Conservation (phyloP, 92 coral and sea anemone species). For the Meandrina meandrites region DNA sequence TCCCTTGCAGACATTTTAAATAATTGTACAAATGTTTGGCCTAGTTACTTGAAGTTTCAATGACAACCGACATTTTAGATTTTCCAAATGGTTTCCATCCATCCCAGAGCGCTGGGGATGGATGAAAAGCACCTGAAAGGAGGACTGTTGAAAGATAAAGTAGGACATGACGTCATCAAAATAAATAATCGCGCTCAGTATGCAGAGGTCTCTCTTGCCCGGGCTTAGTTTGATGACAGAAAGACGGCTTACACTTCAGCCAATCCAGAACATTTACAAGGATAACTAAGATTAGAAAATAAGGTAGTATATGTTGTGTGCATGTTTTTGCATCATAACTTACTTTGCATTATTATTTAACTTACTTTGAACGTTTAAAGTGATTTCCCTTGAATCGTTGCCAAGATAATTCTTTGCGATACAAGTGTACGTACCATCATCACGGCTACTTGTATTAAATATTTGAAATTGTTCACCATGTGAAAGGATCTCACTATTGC, state of each 20-base stretch:
- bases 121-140: neutral
- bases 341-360: neutral
- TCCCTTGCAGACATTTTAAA: no score
- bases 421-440: slow-evolving; percentile 67
- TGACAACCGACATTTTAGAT: no score
- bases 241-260: neutral
- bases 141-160: neutral
- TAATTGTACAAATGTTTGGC: no score
- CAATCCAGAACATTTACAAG: neutral
- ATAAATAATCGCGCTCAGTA: neutral
- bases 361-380: slow-evolving; percentile 72
- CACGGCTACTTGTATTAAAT: slow-evolving; percentile 44
- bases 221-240: neutral
- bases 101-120: no score
- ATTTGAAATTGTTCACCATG: slow-evolving; percentile 43
- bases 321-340: no score
- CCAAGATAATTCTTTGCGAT: slow-evolving; percentile 64
- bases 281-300: no score
- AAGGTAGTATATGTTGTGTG: no score
- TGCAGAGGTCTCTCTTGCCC: neutral
- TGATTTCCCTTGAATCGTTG: slow-evolving; percentile 25
- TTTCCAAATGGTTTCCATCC: no score
- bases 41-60: no score
- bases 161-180: neutral
- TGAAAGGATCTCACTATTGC: slow-evolving; percentile 11